Evolutionary conservation across 2,888 invertebrate genomes (phyloP).

Genomic region (Polietes domitor): DNA sequence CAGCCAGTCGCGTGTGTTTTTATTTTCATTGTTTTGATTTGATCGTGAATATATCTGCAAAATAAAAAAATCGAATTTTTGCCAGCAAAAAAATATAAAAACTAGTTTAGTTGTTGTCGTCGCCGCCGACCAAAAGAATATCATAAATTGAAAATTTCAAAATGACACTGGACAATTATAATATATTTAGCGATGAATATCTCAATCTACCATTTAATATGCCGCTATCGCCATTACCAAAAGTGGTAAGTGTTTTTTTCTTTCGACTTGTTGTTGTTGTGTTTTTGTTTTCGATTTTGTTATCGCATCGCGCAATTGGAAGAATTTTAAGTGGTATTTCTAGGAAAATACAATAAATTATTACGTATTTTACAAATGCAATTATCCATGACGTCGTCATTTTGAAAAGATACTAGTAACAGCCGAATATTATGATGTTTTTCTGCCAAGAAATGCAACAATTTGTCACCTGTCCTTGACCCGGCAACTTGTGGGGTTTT

Average conservation of each 20-base stretch:
- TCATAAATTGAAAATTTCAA: constrained; percentile 53
- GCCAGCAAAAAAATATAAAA: constrained; percentile 10
- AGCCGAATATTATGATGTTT: too few species aligned
- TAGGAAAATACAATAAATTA: constrained; percentile 3
- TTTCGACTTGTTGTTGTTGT: neutral
- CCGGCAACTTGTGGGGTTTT: too few species aligned
- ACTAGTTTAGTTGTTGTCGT: neutral
- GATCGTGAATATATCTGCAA: constrained; percentile 36
- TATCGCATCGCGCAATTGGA: neutral
- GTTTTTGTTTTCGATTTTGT: neutral
- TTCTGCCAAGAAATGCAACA: too few species aligned
- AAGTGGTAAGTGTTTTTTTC: constrained; percentile 77
- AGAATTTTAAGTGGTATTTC: constrained; percentile 11
- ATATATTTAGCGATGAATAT: constrained; percentile 78
- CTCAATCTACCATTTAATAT: constrained; percentile 76
- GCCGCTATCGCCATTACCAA: constrained; percentile 80
- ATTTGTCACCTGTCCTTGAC: too few species aligned
- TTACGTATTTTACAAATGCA: too few species aligned
- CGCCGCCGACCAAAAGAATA: neutral
- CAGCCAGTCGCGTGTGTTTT: constrained; percentile 32
- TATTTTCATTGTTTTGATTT: constrained; percentile 42
- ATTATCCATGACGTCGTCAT: too few species aligned
- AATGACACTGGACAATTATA: constrained; percentile 79
- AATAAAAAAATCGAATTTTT: constrained; percentile 38
- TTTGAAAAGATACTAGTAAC: too few species aligned